A percentile compares a stretch with the other conserved stretches of the same genome.
These are phyloP conservation scores for Hydriomena furcata DNA, from an alignment of 2,888 invertebrate species.

Conservation along the genomic window DNA sequence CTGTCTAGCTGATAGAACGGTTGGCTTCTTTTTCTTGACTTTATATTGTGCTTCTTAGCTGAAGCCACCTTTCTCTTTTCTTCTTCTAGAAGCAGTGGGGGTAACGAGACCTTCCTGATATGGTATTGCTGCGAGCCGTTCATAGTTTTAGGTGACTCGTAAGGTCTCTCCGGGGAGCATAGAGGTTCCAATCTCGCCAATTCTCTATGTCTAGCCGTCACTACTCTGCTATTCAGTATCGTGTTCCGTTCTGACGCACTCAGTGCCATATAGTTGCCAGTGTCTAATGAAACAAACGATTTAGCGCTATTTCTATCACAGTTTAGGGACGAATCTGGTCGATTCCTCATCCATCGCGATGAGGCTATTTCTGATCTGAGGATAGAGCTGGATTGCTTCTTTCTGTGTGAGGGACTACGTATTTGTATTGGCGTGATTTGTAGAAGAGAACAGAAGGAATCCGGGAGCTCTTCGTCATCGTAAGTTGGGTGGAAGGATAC, in stretches of 20 bases:
- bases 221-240: constrained; percentile 57
- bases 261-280: constrained; percentile 58
- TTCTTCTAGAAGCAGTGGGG: constrained; percentile 71
- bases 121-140: constrained; percentile 54
- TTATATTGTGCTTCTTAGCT: constrained; percentile 58
- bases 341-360: constrained; percentile 74
- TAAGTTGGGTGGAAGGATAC: constrained; percentile 51
- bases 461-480: constrained; percentile 58
- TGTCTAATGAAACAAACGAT: constrained; percentile 73
- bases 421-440: constrained; percentile 76
- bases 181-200: constrained; percentile 64
- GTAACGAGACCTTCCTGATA: constrained; percentile 73
- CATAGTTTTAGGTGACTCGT: constrained; percentile 51
- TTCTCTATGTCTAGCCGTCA: constrained; percentile 70
- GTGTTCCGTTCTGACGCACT: constrained; percentile 64
- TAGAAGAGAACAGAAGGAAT: constrained; percentile 69
- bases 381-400: constrained; percentile 65
- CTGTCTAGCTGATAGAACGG: constrained; percentile 50
- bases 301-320: constrained; percentile 77
- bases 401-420: constrained; percentile 62
- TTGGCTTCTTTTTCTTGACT: constrained; percentile 44
- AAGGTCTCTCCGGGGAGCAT: constrained; percentile 59
- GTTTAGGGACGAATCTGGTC: constrained; percentile 71
- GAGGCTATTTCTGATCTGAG: constrained; percentile 75
- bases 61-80: constrained; percentile 66